These are phyloP conservation scores for Geococcyx californianus DNA, from an alignment of 2,113 vertebrate species.

Conservation along the genomic window DNA sequence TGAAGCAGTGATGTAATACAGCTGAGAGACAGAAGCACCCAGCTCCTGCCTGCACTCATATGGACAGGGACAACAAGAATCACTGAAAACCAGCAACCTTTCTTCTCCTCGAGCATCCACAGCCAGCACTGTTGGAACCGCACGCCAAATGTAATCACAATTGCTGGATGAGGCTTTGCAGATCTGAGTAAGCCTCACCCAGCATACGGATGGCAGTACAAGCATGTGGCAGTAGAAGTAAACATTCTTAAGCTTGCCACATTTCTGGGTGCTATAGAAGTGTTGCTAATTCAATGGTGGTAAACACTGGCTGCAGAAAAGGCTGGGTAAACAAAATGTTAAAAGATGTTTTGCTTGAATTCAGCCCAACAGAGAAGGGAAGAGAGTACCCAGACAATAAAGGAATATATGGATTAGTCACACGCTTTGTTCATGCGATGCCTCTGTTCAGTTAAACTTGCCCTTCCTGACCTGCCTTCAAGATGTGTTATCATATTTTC, in stretches of 20 bases:
- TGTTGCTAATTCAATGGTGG: neutral
- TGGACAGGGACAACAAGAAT: neutral
- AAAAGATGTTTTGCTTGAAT: neutral
- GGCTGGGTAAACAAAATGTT: neutral
- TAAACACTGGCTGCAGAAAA: neutral
- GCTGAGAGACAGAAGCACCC: neutral
- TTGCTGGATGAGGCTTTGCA: neutral
- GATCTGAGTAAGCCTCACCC: neutral
- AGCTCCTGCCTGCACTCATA: neutral
- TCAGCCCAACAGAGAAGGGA: neutral
- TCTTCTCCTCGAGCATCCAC: neutral
- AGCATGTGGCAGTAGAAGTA: neutral
- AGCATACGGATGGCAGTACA: neutral
- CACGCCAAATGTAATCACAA: fast-evolving
- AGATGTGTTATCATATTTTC: conserved; percentile 53
- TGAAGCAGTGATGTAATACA: neutral
- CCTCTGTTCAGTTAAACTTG: conserved; percentile 1
- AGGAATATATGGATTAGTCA: conserved; percentile 4
- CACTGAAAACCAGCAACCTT: neutral
- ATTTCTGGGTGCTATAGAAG: neutral
- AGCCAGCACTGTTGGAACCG: neutral
- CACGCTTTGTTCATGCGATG: neutral
- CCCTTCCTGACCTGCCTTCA: conserved; percentile 25
- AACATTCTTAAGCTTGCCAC: neutral
- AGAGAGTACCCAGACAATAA: neutral